Base-by-base conservation (phyloP, 2,888 invertebrate species). In the Zygaena filipendulae region DNA sequence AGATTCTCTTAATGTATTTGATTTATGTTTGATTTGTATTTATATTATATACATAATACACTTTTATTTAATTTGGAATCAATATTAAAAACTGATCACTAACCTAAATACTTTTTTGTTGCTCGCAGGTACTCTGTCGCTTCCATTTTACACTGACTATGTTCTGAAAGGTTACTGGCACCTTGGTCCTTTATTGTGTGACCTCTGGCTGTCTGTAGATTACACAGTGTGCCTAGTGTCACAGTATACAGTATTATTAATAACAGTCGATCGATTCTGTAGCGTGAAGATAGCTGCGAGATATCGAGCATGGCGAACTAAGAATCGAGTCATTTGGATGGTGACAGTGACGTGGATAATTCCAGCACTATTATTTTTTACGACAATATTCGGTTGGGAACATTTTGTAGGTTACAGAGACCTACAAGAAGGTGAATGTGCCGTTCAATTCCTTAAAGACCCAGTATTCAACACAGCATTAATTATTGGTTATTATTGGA, bases 181-280 rank as follows among this genome's bases (percentile, higher is more conserved):
- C 59, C 84, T 99, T 39, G 98, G 99, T 8, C 93, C 95, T 13
- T 82, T 98, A 34, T 82, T 97, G 4, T 99, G 98, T 63, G 98
- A 99, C 69, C 84, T 99, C 29, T 99, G 99, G 99, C 84, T 99
- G 4, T 96, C 97, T 1, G 92, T 97, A 27, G 99, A 99, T 75
- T 99, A 99, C 77, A 98, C 98, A 11, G 98, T 98, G 14, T 99
- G 99, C 59, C 84, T 99, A 25, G 97, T 97, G 13, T 99, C 98
- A 5, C 98, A 99, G 67, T 99, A 99, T 70, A 99, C 99, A 1
- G 99, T 99, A 9, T 85, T 99, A 32, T 85, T 98, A 38, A 99
- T 99, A 55, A 99, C 99, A 14, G 94, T 98, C 39, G 99, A 99
- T 71, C 86, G 99, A 45, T 99, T 95, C 70, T 98, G 98, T 70